A percentile compares a stretch with the other conserved stretches of the same genome.
These are phyloP conservation scores for Alectura lathami DNA, from an alignment of 2,113 vertebrate genomes.

Conservation along the genomic window DNA sequence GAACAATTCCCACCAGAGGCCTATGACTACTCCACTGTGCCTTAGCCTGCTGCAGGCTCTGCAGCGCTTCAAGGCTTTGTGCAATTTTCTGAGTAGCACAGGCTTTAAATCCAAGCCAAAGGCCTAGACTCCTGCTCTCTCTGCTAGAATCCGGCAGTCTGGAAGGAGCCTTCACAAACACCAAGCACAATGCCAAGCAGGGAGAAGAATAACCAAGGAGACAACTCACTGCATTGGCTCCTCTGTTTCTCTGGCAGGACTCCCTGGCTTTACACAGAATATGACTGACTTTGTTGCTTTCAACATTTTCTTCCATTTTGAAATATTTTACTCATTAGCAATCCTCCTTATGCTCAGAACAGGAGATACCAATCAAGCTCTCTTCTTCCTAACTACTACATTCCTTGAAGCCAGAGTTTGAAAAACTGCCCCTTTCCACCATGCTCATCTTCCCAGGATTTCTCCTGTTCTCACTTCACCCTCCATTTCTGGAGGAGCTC, in stretches of 20 bases:
- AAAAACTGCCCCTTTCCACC: conserved; percentile 5
- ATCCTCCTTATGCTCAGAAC: conserved; percentile 61
- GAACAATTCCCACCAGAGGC: conserved; percentile 7
- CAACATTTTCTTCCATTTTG: conserved; percentile 67
- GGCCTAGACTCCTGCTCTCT: background rate
- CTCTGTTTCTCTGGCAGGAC: conserved; percentile 49
- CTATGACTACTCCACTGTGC: background rate
- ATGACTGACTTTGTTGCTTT: conserved; percentile 69
- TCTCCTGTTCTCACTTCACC: background rate
- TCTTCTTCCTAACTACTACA: conserved; percentile 13
- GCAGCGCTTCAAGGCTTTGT: rapidly evolving
- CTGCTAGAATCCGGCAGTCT: conserved; percentile 12
- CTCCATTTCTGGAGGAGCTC: background rate
- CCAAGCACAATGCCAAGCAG: conserved; percentile 42
- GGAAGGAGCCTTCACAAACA: conserved; percentile 37
- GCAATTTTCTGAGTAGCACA: background rate
- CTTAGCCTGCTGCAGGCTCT: background rate
- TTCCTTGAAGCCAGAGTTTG: background rate
- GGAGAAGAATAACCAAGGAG: conserved; percentile 59
- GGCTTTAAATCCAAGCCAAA: background rate
- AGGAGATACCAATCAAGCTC: conserved; percentile 46
- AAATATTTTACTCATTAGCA: conserved; percentile 73
- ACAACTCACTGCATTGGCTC: conserved; percentile 58
- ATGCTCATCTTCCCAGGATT: background rate
- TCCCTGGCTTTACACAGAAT: conserved; percentile 64